Conservation (phyloP, 2,113 vertebrate species). For the Paramisgurnus dabryanus region DNA sequence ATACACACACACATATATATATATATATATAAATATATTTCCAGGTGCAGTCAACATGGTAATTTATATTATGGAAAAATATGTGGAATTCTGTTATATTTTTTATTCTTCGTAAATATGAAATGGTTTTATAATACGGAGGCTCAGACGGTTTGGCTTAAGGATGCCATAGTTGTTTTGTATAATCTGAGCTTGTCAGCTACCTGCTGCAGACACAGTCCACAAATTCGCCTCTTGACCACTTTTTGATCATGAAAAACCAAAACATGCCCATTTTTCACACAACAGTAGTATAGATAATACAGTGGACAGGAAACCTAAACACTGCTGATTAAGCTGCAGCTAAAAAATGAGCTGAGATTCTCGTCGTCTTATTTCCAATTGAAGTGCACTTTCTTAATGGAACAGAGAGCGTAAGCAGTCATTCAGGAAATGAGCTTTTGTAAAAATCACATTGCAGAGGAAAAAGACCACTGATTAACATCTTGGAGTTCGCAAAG, state of each 20-base stretch:
- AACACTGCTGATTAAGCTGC: constrained; percentile 69
- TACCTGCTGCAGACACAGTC: constrained; percentile 66
- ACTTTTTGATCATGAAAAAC: constrained; percentile 61
- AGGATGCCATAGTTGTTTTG: constrained; percentile 91
- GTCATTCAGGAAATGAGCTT: constrained; percentile 68
- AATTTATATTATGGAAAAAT: constrained; percentile 99
- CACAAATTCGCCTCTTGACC: constrained; percentile 55
- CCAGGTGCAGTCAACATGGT: constrained; percentile 77
- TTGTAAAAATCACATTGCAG: constrained; percentile 56
- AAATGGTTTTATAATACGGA: constrained; percentile 95
- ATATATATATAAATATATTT: constrained; percentile 70
- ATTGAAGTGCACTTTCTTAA: constrained; percentile 70
- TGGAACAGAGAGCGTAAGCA: constrained; percentile 47
- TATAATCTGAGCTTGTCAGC: constrained; percentile 84
- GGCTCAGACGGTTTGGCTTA: constrained; percentile 88
- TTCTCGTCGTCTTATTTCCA: constrained; percentile 34
- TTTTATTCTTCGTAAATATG: constrained; percentile 86
- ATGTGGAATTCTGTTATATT: constrained; percentile 97
- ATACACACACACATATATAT: constrained; percentile 65
- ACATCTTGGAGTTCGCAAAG: constrained; percentile 25
- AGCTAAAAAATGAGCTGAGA: constrained; percentile 59
- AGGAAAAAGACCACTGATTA: constrained; percentile 43
- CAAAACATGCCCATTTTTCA: constrained; percentile 61
- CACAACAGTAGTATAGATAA: constrained; percentile 62
- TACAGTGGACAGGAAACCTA: constrained; percentile 66